These are phyloP conservation scores for Graptemys geographica DNA, from an alignment of 2,797 vertebrate genomes.

Conservation along the genomic window DNA sequence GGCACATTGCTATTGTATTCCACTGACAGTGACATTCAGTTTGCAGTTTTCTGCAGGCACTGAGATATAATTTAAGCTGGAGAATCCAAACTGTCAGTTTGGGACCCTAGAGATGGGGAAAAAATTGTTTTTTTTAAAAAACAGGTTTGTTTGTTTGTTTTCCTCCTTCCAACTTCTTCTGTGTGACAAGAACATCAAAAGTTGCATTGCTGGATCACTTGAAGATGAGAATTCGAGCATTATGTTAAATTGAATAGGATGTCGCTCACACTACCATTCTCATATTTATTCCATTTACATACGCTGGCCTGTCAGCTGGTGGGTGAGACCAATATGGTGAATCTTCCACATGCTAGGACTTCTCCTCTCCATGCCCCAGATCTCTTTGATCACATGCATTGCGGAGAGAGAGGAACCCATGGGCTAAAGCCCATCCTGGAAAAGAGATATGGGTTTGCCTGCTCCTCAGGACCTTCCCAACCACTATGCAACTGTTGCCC, in stretches of 20 bases:
- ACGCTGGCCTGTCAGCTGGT: neutral
- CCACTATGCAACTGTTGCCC: neutral
- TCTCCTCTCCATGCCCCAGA: fast-evolving
- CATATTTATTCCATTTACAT: neutral
- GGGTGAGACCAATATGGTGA: neutral
- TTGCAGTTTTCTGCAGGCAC: slow-evolving; percentile 43
- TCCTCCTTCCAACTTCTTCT: slow-evolving; percentile 23
- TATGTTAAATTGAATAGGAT: neutral
- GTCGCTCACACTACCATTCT: neutral
- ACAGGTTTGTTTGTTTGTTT: neutral
- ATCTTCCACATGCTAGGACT: neutral
- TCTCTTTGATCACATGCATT: neutral
- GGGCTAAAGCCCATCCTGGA: neutral
- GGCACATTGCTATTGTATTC: neutral
- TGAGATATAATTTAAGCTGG: slow-evolving; percentile 12
- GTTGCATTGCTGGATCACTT: neutral
- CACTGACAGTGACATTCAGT: slow-evolving; percentile 47
- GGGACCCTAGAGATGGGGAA: neutral
- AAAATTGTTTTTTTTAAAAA: slow-evolving; percentile 34
- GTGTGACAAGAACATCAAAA: neutral
- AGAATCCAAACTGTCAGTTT: slow-evolving; percentile 63
- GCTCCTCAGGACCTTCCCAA: neutral
- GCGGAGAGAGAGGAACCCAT: neutral
- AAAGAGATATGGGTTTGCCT: neutral
- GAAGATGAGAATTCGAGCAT: neutral